These are phyloP conservation scores for Onychomys leucogaster DNA, from an alignment of 2,797 vertebrate species.

Conservation along the genomic window DNA sequence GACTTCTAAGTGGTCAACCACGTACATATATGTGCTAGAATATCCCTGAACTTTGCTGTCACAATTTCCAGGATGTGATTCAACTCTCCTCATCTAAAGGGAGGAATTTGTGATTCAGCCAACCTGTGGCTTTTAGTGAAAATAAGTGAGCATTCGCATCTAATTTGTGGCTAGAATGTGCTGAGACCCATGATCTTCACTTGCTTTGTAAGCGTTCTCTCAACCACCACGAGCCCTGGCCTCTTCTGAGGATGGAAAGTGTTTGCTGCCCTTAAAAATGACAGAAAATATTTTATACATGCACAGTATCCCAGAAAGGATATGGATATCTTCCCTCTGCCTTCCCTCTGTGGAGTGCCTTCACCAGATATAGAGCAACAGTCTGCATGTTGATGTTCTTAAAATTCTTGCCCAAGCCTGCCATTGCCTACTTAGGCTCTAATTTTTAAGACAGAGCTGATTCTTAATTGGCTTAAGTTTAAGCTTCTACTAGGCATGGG, in stretches of 20 bases:
- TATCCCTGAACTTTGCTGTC: constrained; percentile 81
- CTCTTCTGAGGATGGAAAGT: constrained; percentile 78
- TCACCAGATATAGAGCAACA: constrained; percentile 28
- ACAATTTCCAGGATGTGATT: constrained; percentile 87
- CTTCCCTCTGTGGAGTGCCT: not conserved
- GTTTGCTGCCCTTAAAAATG: constrained; percentile 75
- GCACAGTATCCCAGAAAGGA: not conserved
- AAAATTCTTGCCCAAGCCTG: not conserved
- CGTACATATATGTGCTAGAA: constrained; percentile 82
- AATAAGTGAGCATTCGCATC: constrained; percentile 80
- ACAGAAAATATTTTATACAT: constrained; percentile 26
- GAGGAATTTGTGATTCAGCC: constrained; percentile 78
- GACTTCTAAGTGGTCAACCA: constrained; percentile 82
- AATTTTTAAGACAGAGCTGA: not conserved
- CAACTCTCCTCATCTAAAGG: constrained; percentile 76
- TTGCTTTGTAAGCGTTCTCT: constrained; percentile 87
- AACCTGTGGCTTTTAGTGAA: constrained; percentile 84
- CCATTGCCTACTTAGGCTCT: not conserved
- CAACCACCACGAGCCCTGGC: constrained; percentile 72
- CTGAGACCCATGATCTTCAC: constrained; percentile 84
- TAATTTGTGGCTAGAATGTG: constrained; percentile 88
- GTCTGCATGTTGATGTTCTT: not conserved
- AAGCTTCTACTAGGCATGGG: not conserved
- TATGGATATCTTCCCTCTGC: not conserved
- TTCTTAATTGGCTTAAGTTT: not conserved